A percentile compares a stretch with the other conserved stretches of the same genome.
phyloP scores from a whole-genome alignment of 1,140 invertebrate species.

The Lanistes nyassanus region DNA sequence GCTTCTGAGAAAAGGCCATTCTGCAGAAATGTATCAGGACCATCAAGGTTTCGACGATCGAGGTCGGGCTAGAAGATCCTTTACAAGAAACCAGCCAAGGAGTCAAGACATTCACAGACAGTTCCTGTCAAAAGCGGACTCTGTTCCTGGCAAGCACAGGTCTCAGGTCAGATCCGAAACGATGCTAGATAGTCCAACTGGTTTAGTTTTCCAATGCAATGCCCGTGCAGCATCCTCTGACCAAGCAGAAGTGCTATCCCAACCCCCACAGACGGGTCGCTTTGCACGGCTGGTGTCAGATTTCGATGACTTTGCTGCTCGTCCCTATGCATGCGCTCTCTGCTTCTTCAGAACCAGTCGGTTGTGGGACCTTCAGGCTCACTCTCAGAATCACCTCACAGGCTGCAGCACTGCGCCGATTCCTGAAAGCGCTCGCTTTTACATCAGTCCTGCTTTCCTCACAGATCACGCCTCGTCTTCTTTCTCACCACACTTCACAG shows the following conservation, averaged over 20 bases:
- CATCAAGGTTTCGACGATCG: no score
- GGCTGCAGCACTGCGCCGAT: slow-evolving; percentile 33
- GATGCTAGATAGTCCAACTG: no score
- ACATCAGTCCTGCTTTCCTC: background rate
- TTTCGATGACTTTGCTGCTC: slow-evolving; percentile 44
- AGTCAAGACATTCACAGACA: no score
- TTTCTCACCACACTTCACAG: background rate
- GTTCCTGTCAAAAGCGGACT: no score
- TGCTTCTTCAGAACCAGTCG: slow-evolving; percentile 43
- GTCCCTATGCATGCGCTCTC: slow-evolving; percentile 48
- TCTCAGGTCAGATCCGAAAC: no score
- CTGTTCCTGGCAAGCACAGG: no score
- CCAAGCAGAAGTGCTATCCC: slow-evolving; percentile 9
- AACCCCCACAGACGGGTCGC: slow-evolving; percentile 35
- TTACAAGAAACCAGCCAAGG: no score
- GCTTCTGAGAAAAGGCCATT: no score
- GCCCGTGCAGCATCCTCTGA: no score
- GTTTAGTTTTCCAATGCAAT: no score
- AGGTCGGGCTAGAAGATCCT: no score
- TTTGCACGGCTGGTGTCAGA: slow-evolving; percentile 45
- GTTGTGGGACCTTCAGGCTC: slow-evolving; percentile 28
- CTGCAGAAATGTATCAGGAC: no score
- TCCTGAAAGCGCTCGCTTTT: slow-evolving; percentile 35
- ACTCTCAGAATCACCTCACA: slow-evolving; percentile 46
- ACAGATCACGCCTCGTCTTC: slow-evolving; percentile 1